Evolutionary conservation across 2,888 invertebrate species (phyloP).

Genomic region (Lepidochrysops patricia): DNA sequence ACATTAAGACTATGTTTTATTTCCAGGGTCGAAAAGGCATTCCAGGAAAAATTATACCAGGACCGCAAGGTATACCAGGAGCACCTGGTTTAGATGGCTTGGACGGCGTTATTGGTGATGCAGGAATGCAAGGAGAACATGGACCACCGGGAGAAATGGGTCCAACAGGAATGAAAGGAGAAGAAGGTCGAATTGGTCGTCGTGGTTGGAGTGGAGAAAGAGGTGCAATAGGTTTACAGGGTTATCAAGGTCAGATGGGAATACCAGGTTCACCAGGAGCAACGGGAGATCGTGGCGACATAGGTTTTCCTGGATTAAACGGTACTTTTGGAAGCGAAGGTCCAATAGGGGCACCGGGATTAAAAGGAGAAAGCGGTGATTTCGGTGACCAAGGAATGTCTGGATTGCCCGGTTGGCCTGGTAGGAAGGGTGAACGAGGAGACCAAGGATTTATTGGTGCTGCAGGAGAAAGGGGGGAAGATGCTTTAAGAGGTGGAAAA

Average conservation of each 20-base stretch:
- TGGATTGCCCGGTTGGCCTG: conserved; percentile 38
- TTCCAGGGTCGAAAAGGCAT: conserved; percentile 61
- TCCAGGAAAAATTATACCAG: conserved; percentile 62
- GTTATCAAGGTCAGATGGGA: conserved; percentile 53
- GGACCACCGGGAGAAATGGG: conserved; percentile 59
- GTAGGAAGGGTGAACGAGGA: conserved; percentile 53
- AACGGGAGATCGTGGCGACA: conserved; percentile 57
- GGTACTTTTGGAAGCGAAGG: conserved; percentile 85
- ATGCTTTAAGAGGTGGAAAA: conserved; percentile 73
- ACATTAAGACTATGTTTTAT: no score
- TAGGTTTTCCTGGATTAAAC: conserved; percentile 74
- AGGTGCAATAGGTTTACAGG: conserved; percentile 54
- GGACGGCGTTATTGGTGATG: conserved; percentile 74
- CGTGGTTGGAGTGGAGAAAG: conserved; percentile 49
- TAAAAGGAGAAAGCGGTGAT: conserved; percentile 40
- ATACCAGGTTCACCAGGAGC: conserved; percentile 42
- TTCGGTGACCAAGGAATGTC: conserved; percentile 34
- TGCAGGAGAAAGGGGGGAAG: conserved; percentile 72
- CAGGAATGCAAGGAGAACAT: conserved; percentile 58
- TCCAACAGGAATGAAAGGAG: conserved; percentile 73
- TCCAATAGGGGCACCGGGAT: conserved; percentile 35
- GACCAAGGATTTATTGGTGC: conserved; percentile 44
- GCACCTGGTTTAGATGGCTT: conserved; percentile 81
- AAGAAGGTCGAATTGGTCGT: conserved; percentile 54
- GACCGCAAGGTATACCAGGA: conserved; percentile 82